Conservation (phyloP, 2,113 vertebrate species). For the Caranx melampygus region DNA sequence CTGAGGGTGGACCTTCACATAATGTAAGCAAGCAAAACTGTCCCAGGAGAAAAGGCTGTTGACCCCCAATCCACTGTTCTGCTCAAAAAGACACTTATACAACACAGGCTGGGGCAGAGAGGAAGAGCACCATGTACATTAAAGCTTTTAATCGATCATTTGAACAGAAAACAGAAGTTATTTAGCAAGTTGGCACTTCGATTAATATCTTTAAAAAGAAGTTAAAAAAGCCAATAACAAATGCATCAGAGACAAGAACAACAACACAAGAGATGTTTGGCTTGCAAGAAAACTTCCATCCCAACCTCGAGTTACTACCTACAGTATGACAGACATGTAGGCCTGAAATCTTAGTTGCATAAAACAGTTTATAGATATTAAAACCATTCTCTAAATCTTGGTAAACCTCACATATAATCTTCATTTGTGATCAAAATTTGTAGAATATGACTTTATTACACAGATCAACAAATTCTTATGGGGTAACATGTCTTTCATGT, state of each 20-base stretch:
- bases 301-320: constrained; percentile 13
- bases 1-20: constrained; percentile 69
- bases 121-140: constrained; percentile 73
- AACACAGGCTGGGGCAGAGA: constrained; percentile 67
- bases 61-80: constrained; percentile 35
- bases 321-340: constrained; percentile 11
- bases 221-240: constrained; percentile 55
- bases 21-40: constrained; percentile 60
- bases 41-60: constrained; percentile 23
- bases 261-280: constrained; percentile 36
- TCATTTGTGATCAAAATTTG: constrained; percentile 15
- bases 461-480: neutral
- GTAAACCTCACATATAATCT: constrained; percentile 8
- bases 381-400: constrained; percentile 20
- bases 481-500: neutral
- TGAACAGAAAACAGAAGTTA: constrained; percentile 44
- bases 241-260: constrained; percentile 48
- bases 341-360: constrained; percentile 33
- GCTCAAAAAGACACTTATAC: constrained; percentile 41
- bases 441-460: neutral
- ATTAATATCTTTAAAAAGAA: constrained; percentile 29
- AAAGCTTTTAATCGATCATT: constrained; percentile 74
- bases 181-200: constrained; percentile 73
- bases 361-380: constrained; percentile 13
- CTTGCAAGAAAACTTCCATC: constrained; percentile 32